A percentile compares a stretch with the other conserved stretches of the same genome.
Conservation (phyloP, 2,113 vertebrate genomes). For the Scophthalmus maximus region DNA sequence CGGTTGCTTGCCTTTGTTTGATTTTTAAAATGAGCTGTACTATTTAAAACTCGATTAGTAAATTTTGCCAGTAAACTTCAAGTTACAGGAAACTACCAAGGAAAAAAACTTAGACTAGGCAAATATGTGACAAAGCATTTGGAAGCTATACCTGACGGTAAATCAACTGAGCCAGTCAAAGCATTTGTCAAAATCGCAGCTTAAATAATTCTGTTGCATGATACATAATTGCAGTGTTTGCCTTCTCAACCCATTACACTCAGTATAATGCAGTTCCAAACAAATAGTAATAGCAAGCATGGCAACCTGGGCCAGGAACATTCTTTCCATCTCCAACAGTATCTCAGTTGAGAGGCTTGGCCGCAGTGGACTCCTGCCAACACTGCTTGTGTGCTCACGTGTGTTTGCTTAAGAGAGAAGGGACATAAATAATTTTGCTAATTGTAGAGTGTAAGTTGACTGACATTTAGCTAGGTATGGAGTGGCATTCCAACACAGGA, state of each 20-base stretch:
- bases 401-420: conserved; percentile 58
- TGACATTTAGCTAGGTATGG: conserved; percentile 69
- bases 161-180: conserved; percentile 51
- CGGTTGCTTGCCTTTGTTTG: background rate
- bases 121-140: background rate
- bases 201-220: conserved; percentile 28
- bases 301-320: conserved; percentile 59
- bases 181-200: conserved; percentile 41
- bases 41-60: background rate
- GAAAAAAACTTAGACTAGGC: background rate
- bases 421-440: conserved; percentile 78
- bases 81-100: background rate
- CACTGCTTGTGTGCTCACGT: conserved; percentile 52
- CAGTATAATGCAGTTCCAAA: conserved; percentile 38
- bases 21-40: conserved; percentile 2
- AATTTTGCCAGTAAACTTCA: background rate
- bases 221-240: conserved; percentile 42
- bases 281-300: conserved; percentile 49
- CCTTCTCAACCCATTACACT: conserved; percentile 37
- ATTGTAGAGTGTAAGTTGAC: conserved; percentile 79
- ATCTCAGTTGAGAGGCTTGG: conserved; percentile 26
- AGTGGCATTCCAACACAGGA: conserved; percentile 66
- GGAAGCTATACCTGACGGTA: conserved; percentile 17
- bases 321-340: conserved; percentile 55
- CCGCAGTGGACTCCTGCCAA: conserved; percentile 37